These are phyloP conservation scores for Dipodomys stephensi DNA, from an alignment of 2,113 vertebrate species.

Conservation along the genomic window DNA sequence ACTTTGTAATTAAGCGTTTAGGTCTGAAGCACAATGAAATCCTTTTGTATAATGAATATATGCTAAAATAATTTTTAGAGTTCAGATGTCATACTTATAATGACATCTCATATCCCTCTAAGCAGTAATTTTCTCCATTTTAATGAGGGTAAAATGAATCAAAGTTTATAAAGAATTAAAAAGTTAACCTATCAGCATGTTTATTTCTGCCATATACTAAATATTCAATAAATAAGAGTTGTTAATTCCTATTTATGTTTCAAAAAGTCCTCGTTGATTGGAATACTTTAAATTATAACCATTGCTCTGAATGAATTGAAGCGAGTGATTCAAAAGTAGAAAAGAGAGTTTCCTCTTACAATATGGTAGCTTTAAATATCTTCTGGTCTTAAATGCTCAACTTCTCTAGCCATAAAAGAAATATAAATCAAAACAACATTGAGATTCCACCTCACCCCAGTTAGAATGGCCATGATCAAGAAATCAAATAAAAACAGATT, in stretches of 20 bases:
- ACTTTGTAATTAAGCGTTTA: conserved; percentile 10
- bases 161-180: background rate
- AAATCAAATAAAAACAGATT: too few relatives aligned
- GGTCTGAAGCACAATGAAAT: background rate
- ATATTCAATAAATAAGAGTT: background rate
- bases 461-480: too few relatives aligned
- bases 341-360: background rate
- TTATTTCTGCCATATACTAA: background rate
- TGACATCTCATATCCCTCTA: background rate
- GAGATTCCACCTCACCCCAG: too few relatives aligned
- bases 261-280: background rate
- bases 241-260: background rate
- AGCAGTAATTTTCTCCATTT: background rate
- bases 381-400: background rate
- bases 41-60: too few relatives aligned
- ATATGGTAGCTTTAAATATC: background rate
- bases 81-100: background rate
- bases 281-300: background rate
- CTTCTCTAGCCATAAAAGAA: too few relatives aligned
- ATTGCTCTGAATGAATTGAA: background rate
- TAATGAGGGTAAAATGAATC: background rate
- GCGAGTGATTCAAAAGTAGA: background rate
- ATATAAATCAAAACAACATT: too few relatives aligned
- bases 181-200: background rate
- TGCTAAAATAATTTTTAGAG: too few relatives aligned